These are phyloP conservation scores for Monochamus alternatus DNA, from an alignment of 2,888 invertebrate genomes.

Conservation along the genomic window DNA sequence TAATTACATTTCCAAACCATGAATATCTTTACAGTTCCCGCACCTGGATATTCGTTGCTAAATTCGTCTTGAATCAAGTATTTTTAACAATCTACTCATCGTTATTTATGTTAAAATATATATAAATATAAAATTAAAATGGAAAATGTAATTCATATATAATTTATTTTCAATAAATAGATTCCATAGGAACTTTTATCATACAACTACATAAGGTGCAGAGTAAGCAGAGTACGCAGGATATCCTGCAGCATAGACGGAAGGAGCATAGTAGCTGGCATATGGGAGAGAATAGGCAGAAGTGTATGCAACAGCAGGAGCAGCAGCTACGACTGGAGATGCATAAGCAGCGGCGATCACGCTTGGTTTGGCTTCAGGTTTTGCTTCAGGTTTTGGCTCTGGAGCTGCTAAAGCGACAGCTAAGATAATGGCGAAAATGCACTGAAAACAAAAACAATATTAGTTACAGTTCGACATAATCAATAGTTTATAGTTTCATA, in stretches of 20 bases:
- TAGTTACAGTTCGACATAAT: too few relatives aligned
- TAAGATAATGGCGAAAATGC: conserved; percentile 22
- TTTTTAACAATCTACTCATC: too few relatives aligned
- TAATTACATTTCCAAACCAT: too few relatives aligned
- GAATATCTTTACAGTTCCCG: too few relatives aligned
- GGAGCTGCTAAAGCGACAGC: conserved; percentile 43
- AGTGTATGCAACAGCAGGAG: conserved; percentile 31
- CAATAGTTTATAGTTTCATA: too few relatives aligned
- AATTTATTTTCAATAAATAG: too few relatives aligned
- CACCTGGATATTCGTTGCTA: too few relatives aligned
- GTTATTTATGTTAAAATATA: too few relatives aligned
- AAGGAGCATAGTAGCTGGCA: conserved; percentile 40
- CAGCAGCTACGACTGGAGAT: conserved; percentile 25
- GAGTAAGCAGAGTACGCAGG: conserved; percentile 40
- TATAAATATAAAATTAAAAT: too few relatives aligned
- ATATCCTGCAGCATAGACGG: conserved; percentile 45
- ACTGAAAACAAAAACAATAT: conserved; percentile 11
- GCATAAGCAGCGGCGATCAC: conserved; percentile 40
- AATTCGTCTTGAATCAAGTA: too few relatives aligned
- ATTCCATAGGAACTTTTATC: not conserved
- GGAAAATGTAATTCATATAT: too few relatives aligned
- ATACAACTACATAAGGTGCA: conserved; percentile 43
- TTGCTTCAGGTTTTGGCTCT: conserved; percentile 29
- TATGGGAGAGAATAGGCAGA: conserved; percentile 42
- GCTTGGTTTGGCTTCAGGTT: conserved; percentile 31